These are phyloP conservation scores for Wiebesia pumilae DNA, from an alignment of 1,140 invertebrate species.

Conservation along the genomic window DNA sequence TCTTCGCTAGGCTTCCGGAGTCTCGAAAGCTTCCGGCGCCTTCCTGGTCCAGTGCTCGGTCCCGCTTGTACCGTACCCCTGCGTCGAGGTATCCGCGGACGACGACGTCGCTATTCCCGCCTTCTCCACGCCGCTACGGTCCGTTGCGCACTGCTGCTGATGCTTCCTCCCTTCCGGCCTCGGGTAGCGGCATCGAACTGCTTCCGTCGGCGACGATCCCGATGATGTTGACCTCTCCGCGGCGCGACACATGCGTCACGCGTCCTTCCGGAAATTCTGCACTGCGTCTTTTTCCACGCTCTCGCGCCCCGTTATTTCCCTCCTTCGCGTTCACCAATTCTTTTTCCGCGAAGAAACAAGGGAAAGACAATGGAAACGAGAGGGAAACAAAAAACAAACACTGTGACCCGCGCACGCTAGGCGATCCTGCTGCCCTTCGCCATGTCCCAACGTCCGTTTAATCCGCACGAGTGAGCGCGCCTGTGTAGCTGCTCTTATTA, in stretches of 20 bases:
- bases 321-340: background rate
- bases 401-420: background rate
- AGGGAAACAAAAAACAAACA: conserved; percentile 1
- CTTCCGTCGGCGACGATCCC: conserved; percentile 40
- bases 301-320: background rate
- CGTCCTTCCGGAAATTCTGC: background rate
- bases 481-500: background rate
- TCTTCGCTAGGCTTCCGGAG: conserved; percentile 72
- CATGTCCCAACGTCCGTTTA: background rate
- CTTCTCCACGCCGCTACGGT: conserved; percentile 56
- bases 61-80: background rate
- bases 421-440: background rate
- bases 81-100: background rate
- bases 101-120: conserved; percentile 53
- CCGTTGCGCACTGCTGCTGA: conserved; percentile 38
- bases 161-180: conserved; percentile 22
- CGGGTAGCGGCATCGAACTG: conserved; percentile 46
- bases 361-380: background rate
- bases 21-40: conserved; percentile 70
- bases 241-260: conserved; percentile 69
- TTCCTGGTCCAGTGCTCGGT: conserved; percentile 69
- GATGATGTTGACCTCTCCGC: conserved; percentile 61
- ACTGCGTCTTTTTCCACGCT: background rate
- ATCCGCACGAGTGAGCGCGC: background rate
- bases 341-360: conserved; percentile 3